Evolutionary conservation across 1,140 invertebrate genomes (phyloP).

Genomic region (Ylistrum balloti): DNA sequence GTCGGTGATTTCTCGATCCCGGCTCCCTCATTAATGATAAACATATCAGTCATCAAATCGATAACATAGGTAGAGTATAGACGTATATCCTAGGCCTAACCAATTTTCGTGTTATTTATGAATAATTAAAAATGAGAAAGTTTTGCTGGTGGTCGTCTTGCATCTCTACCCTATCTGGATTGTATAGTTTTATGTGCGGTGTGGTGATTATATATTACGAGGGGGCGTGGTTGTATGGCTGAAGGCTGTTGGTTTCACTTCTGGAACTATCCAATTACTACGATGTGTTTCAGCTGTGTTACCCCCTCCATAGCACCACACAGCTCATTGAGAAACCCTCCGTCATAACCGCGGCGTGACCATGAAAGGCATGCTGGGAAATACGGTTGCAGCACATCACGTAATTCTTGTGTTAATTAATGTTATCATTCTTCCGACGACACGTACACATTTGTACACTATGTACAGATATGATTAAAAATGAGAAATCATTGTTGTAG

Average conservation of each 20-base stretch:
- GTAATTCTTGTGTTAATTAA: no score
- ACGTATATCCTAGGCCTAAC: not conserved
- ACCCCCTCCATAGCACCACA: not conserved
- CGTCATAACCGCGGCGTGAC: not conserved
- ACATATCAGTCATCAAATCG: not conserved
- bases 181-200: not conserved
- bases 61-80: not conserved
- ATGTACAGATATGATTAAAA: no score
- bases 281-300: not conserved
- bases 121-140: slow-evolving; percentile 30
- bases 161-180: not conserved
- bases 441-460: no score
- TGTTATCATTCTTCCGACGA: no score
- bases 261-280: slow-evolving; percentile 15
- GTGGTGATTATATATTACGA: slow-evolving; percentile 3
- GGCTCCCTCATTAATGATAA: not conserved
- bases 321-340: not conserved
- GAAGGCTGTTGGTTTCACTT: not conserved
- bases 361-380: not conserved
- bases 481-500: no score
- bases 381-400: not conserved
- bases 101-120: slow-evolving; percentile 32
- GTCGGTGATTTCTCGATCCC: not conserved
- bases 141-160: not conserved
- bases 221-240: not conserved